Conservation (phyloP, 1,140 invertebrate genomes). For the Eciton burchellii region DNA sequence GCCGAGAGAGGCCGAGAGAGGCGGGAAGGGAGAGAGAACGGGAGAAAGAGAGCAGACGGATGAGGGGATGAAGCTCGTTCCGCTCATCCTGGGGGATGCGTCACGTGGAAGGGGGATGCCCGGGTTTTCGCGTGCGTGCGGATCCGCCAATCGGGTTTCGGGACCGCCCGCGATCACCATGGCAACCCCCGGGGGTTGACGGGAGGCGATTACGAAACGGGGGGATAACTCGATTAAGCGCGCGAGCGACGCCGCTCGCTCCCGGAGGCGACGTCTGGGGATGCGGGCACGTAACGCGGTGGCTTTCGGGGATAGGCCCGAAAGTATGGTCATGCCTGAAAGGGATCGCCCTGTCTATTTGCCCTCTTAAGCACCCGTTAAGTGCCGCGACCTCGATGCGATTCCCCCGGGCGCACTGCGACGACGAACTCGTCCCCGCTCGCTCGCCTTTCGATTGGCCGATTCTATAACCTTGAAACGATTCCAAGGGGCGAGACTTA, state of each 20-base stretch:
- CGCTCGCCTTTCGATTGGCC: constrained; percentile 13
- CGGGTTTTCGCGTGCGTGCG: constrained; percentile 69
- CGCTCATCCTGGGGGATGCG: constrained; percentile 64
- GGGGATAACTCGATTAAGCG: constrained; percentile 76
- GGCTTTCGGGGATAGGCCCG: constrained; percentile 29
- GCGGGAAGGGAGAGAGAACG: constrained; percentile 1
- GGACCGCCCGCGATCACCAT: constrained; percentile 79
- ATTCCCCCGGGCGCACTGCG: constrained; percentile 53
- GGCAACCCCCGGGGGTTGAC: constrained; percentile 74
- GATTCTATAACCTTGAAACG: constrained; percentile 21
- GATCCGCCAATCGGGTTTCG: constrained; percentile 73
- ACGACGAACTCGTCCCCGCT: constrained; percentile 22
- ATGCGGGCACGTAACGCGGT: constrained; percentile 1
- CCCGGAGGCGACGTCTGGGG: constrained; percentile 53
- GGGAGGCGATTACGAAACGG: constrained; percentile 69
- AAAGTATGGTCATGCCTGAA: constrained; percentile 52
- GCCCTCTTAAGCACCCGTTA: constrained; percentile 75
- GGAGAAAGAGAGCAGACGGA: constrained; percentile 20
- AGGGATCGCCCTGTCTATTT: constrained; percentile 68
- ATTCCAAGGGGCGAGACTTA: constrained; percentile 14
- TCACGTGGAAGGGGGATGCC: constrained; percentile 62
- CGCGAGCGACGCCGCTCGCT: constrained; percentile 59
- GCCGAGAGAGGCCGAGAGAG: constrained; percentile 12
- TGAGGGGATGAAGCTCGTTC: constrained; percentile 43
- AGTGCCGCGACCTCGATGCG: constrained; percentile 70